These are phyloP conservation scores for Siphlonurus alternatus DNA, from an alignment of 2,888 invertebrate genomes.

Conservation along the genomic window DNA sequence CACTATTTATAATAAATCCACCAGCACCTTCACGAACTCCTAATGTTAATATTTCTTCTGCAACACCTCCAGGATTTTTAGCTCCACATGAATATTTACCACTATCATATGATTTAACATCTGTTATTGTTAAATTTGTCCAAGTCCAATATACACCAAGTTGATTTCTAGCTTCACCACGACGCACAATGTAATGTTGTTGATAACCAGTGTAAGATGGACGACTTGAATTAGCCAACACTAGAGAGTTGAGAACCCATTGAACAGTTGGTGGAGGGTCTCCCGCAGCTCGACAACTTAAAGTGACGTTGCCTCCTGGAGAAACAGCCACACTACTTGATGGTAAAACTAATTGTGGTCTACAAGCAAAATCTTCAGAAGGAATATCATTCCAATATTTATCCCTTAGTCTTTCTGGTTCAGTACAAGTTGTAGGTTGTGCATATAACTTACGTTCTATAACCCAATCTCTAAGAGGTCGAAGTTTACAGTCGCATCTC, in stretches of 20 bases:
- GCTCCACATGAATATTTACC: constrained; percentile 24
- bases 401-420: constrained; percentile 47
- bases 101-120: constrained; percentile 19
- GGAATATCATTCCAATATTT: constrained; percentile 54
- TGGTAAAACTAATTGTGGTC: constrained; percentile 54
- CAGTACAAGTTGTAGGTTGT: constrained; percentile 51
- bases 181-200: background rate
- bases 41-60: constrained; percentile 22
- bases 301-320: constrained; percentile 40
- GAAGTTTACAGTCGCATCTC: constrained; percentile 74
- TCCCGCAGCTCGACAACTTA: constrained; percentile 57
- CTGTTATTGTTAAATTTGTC: constrained; percentile 21
- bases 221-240: constrained; percentile 25
- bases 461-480: constrained; percentile 58
- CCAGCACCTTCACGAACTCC: constrained; percentile 15
- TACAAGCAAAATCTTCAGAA: constrained; percentile 60
- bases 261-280: constrained; percentile 59
- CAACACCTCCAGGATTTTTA: constrained; percentile 22
- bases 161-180: background rate
- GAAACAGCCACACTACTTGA: constrained; percentile 39
- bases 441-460: constrained; percentile 51
- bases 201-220: background rate
- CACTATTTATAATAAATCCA: constrained; percentile 2
- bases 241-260: constrained; percentile 50
- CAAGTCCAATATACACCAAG: constrained; percentile 11